Evolutionary conservation across 2,113 vertebrate genomes (phyloP), one percentile per base, ranked within the genome.

Genomic region (Nanorana parkeri): DNA sequence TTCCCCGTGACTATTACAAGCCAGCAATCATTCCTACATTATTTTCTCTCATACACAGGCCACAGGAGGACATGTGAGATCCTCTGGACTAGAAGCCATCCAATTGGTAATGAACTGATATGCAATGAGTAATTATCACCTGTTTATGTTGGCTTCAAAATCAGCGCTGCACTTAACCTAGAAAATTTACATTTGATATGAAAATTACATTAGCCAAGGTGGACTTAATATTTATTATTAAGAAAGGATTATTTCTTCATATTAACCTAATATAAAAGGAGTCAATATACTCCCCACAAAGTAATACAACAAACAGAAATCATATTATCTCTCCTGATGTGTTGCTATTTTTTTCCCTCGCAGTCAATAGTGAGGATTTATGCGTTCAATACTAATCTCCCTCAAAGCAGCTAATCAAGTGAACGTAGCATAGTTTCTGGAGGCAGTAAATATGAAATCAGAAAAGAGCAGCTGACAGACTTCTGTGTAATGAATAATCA

Each of bases 311-410:
- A 69, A 80, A 69, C 54, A 60, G 21, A 32, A 47, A 28, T 20
- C 51, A 80, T 69, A 29, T 61, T 80, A 21, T 60, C 29, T 26
- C 28, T 23, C 26, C 19, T 52, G 60, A n/a, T 65, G 69, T 41
- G 55, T 61, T 69, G 17, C 55, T 80, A 24, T 80, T 69, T 69
- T 69, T 19, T 52, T 67, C 36, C 17, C 32, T 47, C 47, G 29
- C 32, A 60, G 29, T 80, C 66, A 56, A 80, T 69, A 69, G 8
- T 17, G 54, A 68, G 28, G 65, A 80, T 61, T 80, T 80, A 69
- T 68, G 64, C 15, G 64, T 78, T 78, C 77, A 68, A 78, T 78
- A 78, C 77, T 78, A 78, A 68, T 78, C 64, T 78, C 28, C 23
- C 20, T 68, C 24, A 78, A 21, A 80, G 29, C 77, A 69, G 66